These are phyloP conservation scores for Tetranychus cinnabarinus DNA, from an alignment of 1,140 invertebrate genomes.

Conservation along the genomic window DNA sequence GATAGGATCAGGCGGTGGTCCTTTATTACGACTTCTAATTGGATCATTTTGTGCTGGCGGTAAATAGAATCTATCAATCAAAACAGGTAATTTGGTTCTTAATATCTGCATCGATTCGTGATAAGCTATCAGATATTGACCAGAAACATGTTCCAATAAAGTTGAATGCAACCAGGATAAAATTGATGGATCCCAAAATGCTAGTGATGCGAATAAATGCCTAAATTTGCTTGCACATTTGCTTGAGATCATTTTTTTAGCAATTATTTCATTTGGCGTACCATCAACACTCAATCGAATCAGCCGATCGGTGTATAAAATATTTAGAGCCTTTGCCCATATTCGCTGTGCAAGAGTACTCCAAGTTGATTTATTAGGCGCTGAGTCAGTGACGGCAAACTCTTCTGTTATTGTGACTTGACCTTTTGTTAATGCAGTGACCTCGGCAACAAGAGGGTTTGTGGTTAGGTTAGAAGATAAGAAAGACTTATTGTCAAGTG, in stretches of 20 bases:
- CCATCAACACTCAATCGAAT: slow-evolving; percentile 32
- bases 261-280: slow-evolving; percentile 31
- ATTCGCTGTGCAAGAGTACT: slow-evolving; percentile 34
- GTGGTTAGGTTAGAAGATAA: not conserved
- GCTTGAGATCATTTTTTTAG: slow-evolving; percentile 39
- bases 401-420: not conserved
- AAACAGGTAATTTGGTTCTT: slow-evolving; percentile 41
- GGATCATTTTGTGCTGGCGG: not conserved
- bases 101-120: slow-evolving; percentile 53
- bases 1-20: slow-evolving; percentile 16
- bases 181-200: slow-evolving; percentile 19
- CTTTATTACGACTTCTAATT: slow-evolving; percentile 21
- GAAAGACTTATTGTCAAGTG: slow-evolving; percentile 18
- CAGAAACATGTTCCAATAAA: slow-evolving; percentile 38
- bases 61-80: slow-evolving; percentile 37
- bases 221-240: slow-evolving; percentile 37
- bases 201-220: slow-evolving; percentile 19
- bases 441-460: slow-evolving; percentile 8
- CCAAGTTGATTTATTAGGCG: slow-evolving; percentile 33
- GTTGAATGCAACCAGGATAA: slow-evolving; percentile 53
- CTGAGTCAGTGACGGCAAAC: not conserved
- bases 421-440: not conserved
- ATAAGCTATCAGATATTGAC: slow-evolving; percentile 43
- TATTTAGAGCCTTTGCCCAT: slow-evolving; percentile 37
- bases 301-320: slow-evolving; percentile 43